A percentile compares a stretch with the other conserved stretches of the same genome.
Conservation (phyloP, 1,140 invertebrate species). For the Hormaphis cornu region DNA sequence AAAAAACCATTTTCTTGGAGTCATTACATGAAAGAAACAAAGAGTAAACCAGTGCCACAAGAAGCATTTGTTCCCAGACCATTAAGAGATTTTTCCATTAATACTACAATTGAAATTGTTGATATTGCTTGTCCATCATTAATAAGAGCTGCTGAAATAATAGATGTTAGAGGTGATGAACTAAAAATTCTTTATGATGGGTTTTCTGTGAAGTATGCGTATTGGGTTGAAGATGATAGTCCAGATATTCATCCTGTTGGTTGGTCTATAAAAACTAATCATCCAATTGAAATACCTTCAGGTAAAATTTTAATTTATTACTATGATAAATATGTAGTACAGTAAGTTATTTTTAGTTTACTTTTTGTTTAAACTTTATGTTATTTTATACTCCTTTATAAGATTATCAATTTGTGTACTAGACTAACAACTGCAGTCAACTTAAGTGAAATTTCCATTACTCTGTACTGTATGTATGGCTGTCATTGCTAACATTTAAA, state of each 20-base stretch:
- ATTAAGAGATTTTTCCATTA: constrained; percentile 60
- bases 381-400: too few relatives aligned
- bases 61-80: constrained; percentile 70
- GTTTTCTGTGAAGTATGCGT: constrained; percentile 75
- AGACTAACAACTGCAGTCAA: too few relatives aligned
- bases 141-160: constrained; percentile 76
- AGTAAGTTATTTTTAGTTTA: too few relatives aligned
- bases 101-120: constrained; percentile 70
- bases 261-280: constrained; percentile 80
- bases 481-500: too few relatives aligned
- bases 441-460: too few relatives aligned
- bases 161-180: constrained; percentile 63
- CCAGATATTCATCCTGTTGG: constrained; percentile 82
- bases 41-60: constrained; percentile 65
- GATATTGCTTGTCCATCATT: constrained; percentile 73
- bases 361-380: too few relatives aligned
- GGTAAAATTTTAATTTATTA: constrained; percentile 50
- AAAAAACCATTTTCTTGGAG: constrained; percentile 68
- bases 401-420: too few relatives aligned
- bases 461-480: too few relatives aligned
- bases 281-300: constrained; percentile 72
- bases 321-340: too few relatives aligned
- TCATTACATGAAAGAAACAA: constrained; percentile 67
- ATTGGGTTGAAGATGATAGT: constrained; percentile 84
- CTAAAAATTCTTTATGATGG: constrained; percentile 84